Base-by-base conservation (phyloP, 1,140 invertebrate genomes). In the Camponotus pennsylvanicus region DNA sequence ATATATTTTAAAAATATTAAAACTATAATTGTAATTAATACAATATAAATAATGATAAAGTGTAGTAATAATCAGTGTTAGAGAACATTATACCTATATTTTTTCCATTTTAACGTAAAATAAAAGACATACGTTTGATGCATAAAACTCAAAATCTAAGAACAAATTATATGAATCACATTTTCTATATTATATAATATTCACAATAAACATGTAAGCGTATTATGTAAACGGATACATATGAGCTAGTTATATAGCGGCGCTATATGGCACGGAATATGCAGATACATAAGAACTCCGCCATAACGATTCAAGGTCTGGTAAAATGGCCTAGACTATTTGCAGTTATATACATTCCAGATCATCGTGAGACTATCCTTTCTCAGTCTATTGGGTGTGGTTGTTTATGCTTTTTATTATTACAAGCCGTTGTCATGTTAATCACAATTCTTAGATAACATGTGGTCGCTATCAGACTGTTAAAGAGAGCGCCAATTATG, bases 281-380 rank as follows among this genome's bases (percentile, higher is more conserved):
- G 69, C 32, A 85, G 15, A 67, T 67, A 88, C 15, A 7, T 11
- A 52, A 64, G 32, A 84, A 55, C 34, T 76, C 82, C 63, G 27
- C 59, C 52, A 91, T 88, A 91, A 88, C 85, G 61, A 80, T 73
- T 91, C 92, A 94, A 94, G 93, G 94, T 91, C 91, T 67, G 45
- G 40, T 27, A 67, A 86, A 75, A 71, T 21, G 61, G 76, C 85
- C 64, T 70, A 87, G 85, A 82, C 75, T 49, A 61, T 64, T 49
- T 34, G 37, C 64, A 86, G 88, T 87, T 70, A 86, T 83, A 86
- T 84, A 70, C 87, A 87, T 92, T 95, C 90, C 91, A 94, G 93
- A 94, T 94, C 93, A 93, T 94, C 94, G 94, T 94, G 94, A 87
- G 94, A 94, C 92, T 93, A 90, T 93, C 90, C 90, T 92, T 88